Evolutionary conservation across 2,113 vertebrate species (phyloP), one percentile per base, ranked within the genome.

Genomic region (Danionella cerebrum): DNA sequence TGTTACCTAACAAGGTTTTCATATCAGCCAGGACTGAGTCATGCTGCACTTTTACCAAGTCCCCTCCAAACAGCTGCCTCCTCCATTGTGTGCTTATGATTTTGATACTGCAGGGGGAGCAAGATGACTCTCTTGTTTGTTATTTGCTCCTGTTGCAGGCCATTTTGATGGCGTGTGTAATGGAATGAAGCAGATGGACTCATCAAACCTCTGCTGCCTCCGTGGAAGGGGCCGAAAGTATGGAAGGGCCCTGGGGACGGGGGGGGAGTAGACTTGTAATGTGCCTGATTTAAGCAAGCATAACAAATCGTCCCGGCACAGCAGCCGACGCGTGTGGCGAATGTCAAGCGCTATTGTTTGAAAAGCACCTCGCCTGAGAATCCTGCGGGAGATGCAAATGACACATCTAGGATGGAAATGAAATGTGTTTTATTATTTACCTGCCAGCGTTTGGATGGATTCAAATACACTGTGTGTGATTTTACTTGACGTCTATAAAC

Each of bases 271-370:
- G 36, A 22, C 52, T 50, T 74, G 65, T 63, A 71, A 58, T 65
- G 63, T 36, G n/a, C 0, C 24, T 22, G 33, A 47, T 62, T 76
- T 74, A 70, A 75, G 75, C 65, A 66, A 47, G 25, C 64, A 51
- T 72, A 73, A 75, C 67, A 76, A 52, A 35, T 62, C 50, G 71
- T 0, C 0, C 48, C 62, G 5, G 52, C 65, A 74, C 63, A 42
- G 81, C 70, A 44, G 45, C 53, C 70, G 73, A 78, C 50, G 62
- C 73, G 75, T 76, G 76, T 60, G 64, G 9, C 44, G 65, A 85
- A 83, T 70, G 57, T 79, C 75, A 84, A 66, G 72, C 78, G 78
- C 79, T 81, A 70, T 74, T 62, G 65, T 75, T 41, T 75, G 70
- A 19, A 62, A 22, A 58, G 59, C 72, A 67, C 53, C 65, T 45